phyloP scores from a whole-genome alignment of 2,888 invertebrate species.

The Plebejus anna region DNA sequence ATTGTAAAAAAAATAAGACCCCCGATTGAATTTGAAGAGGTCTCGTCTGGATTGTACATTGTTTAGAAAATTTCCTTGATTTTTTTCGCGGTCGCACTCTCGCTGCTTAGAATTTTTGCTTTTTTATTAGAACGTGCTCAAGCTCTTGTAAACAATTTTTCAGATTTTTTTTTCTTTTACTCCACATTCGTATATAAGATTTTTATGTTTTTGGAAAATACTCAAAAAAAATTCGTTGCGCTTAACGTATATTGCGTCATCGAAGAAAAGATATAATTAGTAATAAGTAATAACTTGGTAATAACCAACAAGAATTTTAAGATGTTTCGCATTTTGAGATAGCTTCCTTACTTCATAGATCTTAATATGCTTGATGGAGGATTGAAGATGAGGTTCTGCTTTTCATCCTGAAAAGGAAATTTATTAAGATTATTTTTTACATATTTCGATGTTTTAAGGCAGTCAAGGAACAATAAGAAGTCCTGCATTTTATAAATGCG shows the following conservation, averaged over 20 bases:
- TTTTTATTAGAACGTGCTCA: constrained; percentile 21
- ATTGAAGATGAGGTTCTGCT: too few species aligned
- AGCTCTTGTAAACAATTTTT: not conserved
- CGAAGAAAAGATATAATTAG: not conserved
- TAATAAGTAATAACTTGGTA: not conserved
- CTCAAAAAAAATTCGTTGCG: not conserved
- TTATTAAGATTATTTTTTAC: too few species aligned
- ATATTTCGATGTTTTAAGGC: too few species aligned
- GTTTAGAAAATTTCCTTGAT: constrained; percentile 24
- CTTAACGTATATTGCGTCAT: not conserved
- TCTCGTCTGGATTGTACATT: constrained; percentile 28
- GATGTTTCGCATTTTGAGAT: too few species aligned
- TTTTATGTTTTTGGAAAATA: too few species aligned
- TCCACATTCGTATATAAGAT: not conserved
- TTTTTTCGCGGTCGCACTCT: constrained; percentile 1
- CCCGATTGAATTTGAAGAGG: constrained; percentile 20
- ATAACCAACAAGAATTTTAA: not conserved
- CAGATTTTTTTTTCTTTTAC: not conserved
- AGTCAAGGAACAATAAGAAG: too few species aligned
- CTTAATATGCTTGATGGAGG: too few species aligned
- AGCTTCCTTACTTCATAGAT: too few species aligned
- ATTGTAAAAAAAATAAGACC: constrained; percentile 22
- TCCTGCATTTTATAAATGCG: not conserved
- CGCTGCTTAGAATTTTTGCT: constrained; percentile 19
- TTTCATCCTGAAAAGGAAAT: too few species aligned